These are phyloP conservation scores for Gallinago jamesoni DNA, from an alignment of 2,113 vertebrate species.

Conservation along the genomic window DNA sequence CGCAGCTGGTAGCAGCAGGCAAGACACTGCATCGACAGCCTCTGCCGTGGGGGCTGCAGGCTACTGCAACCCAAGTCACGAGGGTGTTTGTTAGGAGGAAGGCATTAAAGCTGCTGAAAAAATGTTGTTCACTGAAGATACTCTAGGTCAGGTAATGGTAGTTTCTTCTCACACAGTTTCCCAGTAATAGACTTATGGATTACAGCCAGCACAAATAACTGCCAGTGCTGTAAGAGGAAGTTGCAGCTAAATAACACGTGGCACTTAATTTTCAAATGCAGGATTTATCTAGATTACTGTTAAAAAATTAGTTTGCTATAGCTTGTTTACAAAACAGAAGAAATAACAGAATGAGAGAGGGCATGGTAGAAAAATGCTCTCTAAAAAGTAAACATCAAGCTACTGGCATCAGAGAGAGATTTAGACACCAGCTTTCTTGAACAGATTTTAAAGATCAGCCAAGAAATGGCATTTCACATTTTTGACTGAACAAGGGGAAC, in stretches of 20 bases:
- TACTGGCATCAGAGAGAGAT: background rate
- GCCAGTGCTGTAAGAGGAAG: background rate
- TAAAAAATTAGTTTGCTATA: background rate
- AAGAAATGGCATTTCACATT: background rate
- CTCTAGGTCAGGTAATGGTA: background rate
- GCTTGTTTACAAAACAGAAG: background rate
- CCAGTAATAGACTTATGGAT: background rate
- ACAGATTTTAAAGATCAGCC: background rate
- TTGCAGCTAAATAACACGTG: background rate
- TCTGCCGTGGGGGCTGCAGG: background rate
- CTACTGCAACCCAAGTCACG: background rate
- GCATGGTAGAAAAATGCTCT: background rate
- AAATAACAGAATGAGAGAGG: background rate
- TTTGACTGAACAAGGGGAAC: background rate
- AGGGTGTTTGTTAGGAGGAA: background rate
- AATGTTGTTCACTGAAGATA: background rate
- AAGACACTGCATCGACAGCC: background rate
- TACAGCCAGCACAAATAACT: background rate
- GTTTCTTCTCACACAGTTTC: background rate
- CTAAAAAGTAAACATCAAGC: background rate
- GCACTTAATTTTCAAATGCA: background rate
- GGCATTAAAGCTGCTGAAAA: background rate
- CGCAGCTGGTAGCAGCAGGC: background rate
- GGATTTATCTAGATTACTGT: background rate
- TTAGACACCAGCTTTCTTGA: background rate